A percentile compares a stretch with the other conserved stretches of the same genome.
Conservation (phyloP, 35 echinoderm and acorn worm genomes). For the Heliocidaris erythrogramma region DNA sequence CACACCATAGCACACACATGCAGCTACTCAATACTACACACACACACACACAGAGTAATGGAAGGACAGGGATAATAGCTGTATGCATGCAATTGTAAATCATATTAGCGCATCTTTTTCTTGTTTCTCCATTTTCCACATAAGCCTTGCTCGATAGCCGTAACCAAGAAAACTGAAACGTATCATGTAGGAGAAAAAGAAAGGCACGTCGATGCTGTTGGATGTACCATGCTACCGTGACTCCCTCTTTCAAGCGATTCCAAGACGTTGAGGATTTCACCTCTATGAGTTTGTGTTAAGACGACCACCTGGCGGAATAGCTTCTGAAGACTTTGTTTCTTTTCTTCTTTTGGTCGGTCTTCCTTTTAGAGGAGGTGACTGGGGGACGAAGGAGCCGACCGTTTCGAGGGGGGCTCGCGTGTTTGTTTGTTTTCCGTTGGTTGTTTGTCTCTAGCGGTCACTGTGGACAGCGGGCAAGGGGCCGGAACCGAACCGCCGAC, state of each 20-base stretch:
- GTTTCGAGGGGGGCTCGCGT: neutral
- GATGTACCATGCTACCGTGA: neutral
- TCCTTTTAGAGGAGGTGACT: neutral
- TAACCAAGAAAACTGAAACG: neutral
- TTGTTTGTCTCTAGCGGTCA: constrained; percentile 15
- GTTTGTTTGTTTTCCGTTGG: constrained; percentile 27
- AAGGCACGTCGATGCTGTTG: neutral
- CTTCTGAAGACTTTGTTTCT: neutral
- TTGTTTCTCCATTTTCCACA: neutral
- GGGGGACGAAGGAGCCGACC: neutral
- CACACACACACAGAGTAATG: neutral
- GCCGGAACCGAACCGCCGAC: constrained; percentile 29
- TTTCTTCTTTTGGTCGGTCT: neutral
- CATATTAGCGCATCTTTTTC: constrained; percentile 20
- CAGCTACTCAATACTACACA: neutral
- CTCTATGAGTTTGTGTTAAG: neutral
- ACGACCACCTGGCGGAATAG: neutral
- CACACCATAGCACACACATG: neutral
- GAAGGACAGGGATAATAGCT: neutral
- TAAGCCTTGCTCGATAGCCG: neutral
- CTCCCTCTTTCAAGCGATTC: neutral
- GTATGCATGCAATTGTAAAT: constrained; percentile 37
- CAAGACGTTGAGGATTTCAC: neutral
- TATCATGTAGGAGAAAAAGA: neutral
- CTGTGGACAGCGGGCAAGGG: constrained; percentile 20